A percentile compares a stretch with the other conserved stretches of the same genome.
These are phyloP conservation scores for Porites lobata DNA, from an alignment of 92 coral and sea anemone species.

Conservation along the genomic window DNA sequence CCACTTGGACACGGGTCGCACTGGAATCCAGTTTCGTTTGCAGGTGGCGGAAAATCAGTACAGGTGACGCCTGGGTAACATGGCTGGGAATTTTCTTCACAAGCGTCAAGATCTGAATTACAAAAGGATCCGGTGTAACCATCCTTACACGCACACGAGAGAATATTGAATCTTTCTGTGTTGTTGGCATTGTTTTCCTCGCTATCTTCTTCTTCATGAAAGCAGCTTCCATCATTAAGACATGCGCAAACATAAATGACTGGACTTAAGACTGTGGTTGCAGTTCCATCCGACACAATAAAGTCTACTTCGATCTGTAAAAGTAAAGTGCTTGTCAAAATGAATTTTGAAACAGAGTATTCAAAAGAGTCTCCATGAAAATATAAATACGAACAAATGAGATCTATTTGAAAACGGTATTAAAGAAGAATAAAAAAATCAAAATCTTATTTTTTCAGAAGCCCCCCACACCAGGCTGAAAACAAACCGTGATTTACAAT, in stretches of 20 bases:
- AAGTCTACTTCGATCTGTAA: conserved; percentile 70
- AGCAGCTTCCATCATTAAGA: conserved; percentile 77
- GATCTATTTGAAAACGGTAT: too few species aligned
- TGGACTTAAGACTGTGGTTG: conserved; percentile 59
- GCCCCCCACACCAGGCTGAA: too few species aligned
- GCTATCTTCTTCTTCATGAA: conserved; percentile 10
- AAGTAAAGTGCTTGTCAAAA: too few species aligned
- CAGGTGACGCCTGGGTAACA: conserved; percentile 66
- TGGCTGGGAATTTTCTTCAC: conserved; percentile 53
- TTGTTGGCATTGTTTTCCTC: conserved; percentile 12
- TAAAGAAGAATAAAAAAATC: too few species aligned
- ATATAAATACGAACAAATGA: too few species aligned
- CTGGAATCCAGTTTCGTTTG: conserved; percentile 54
- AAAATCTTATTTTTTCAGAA: too few species aligned
- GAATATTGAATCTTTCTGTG: conserved; percentile 43
- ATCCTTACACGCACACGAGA: conserved; percentile 72
- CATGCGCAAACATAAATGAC: conserved; percentile 80
- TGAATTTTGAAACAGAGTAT: too few species aligned
- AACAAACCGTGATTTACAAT: too few species aligned
- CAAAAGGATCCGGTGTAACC: conserved; percentile 78
- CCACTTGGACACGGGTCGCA: conserved; percentile 90
- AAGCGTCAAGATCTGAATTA: conserved; percentile 64
- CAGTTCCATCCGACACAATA: conserved; percentile 68
- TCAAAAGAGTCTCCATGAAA: too few species aligned
- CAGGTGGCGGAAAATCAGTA: conserved; percentile 76